Evolutionary conservation across 2,888 invertebrate genomes (phyloP).

Genomic region (Steinernema hermaphroditum): DNA sequence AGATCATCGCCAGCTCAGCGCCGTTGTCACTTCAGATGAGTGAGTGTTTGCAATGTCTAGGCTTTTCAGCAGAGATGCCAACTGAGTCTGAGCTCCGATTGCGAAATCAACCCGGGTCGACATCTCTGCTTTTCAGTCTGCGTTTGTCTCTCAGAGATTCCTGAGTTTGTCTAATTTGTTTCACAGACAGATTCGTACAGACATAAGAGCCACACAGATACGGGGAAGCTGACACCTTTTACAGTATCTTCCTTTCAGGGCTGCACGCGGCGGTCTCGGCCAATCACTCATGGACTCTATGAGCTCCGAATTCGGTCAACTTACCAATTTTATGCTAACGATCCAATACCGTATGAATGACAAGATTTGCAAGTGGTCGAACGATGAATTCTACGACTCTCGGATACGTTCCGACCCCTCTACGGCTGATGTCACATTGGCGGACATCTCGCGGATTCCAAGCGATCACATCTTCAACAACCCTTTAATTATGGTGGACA

Average conservation of each 20-base stretch:
- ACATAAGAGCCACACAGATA: too few species aligned
- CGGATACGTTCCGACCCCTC: constrained; percentile 43
- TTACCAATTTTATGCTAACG: constrained; percentile 47
- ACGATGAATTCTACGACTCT: constrained; percentile 54
- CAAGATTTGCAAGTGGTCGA: constrained; percentile 61
- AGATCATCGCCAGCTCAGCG: constrained; percentile 56
- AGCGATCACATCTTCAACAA: background rate
- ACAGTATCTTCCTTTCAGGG: constrained; percentile 27
- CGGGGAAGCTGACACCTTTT: too few species aligned
- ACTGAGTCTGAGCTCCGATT: too few species aligned
- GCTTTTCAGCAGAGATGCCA: too few species aligned
- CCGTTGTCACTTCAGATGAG: constrained; percentile 35
- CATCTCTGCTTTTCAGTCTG: too few species aligned
- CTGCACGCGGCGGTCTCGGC: constrained; percentile 32
- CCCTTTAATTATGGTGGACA: constrained; percentile 5
- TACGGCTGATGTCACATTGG: constrained; percentile 39
- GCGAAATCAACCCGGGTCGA: too few species aligned
- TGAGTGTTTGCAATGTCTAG: too few species aligned
- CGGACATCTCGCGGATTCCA: constrained; percentile 29
- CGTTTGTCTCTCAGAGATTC: too few species aligned
- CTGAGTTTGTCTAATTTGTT: too few species aligned
- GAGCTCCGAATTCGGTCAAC: constrained; percentile 36
- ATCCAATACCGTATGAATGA: constrained; percentile 60
- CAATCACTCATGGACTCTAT: constrained; percentile 40
- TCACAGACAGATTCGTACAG: too few species aligned